Conservation (phyloP, 2,113 vertebrate genomes). For the Andinoacara biseriatus region DNA sequence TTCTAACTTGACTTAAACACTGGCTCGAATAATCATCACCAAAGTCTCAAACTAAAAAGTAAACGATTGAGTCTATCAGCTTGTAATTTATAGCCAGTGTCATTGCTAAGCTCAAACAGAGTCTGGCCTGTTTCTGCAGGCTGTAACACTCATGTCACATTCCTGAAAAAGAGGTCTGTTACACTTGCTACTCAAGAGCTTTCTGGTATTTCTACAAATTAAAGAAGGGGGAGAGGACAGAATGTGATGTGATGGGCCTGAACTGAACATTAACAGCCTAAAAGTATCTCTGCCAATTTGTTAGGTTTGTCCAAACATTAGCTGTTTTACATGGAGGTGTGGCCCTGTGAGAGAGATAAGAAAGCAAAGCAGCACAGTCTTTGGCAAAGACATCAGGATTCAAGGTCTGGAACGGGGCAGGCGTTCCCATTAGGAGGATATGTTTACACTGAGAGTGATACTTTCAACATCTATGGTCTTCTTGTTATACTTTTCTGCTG, state of each 20-base stretch:
- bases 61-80: conserved; percentile 10
- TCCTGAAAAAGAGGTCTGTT: conserved; percentile 44
- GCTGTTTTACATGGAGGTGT: neutral
- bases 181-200: neutral
- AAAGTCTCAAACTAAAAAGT: conserved; percentile 10
- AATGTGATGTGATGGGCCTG: neutral
- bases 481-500: conserved; percentile 1
- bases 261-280: neutral
- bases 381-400: conserved; percentile 27
- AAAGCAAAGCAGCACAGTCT: neutral
- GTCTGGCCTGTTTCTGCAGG: conserved; percentile 42
- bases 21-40: neutral
- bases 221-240: neutral
- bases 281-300: neutral
- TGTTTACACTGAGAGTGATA: neutral
- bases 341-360: conserved; percentile 26
- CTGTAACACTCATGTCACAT: conserved; percentile 35
- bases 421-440: neutral
- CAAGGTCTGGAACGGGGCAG: conserved; percentile 26
- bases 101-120: conserved; percentile 29
- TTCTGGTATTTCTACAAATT: conserved; percentile 23
- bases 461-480: neutral
- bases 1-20: neutral
- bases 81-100: conserved; percentile 28
- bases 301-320: neutral